Conservation (phyloP, 2,888 invertebrate species). For the Ophion obscuratus region DNA sequence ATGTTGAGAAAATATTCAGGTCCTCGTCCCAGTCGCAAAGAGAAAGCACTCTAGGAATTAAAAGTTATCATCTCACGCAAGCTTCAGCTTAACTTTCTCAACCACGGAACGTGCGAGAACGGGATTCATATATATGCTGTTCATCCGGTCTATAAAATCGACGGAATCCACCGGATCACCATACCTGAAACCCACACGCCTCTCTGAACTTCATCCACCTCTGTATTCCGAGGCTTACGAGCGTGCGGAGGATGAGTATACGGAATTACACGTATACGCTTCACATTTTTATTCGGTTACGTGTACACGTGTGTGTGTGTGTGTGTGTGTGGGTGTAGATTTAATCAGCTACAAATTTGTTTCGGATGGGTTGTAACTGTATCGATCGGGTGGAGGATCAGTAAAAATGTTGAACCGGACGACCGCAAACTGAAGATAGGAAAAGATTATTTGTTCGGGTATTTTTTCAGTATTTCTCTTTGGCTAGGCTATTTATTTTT, state of each 20-base stretch:
- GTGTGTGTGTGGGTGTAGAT: neutral
- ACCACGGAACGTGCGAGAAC: conserved; percentile 42
- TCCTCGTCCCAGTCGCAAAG: conserved; percentile 23
- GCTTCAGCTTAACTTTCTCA: conserved; percentile 34
- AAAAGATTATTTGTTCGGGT: neutral
- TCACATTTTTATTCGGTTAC: neutral
- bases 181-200: conserved; percentile 13
- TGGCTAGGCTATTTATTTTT: neutral
- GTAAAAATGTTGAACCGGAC: neutral
- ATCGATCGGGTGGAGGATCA: neutral
- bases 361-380: neutral
- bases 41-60: conserved; percentile 72
- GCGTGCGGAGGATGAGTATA: neutral
- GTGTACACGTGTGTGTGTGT: neutral
- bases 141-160: neutral
- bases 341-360: neutral
- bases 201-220: conserved; percentile 28
- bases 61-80: conserved; percentile 67
- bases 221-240: neutral
- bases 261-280: neutral
- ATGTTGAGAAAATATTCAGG: conserved; percentile 59
- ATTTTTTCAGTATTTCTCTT: neutral
- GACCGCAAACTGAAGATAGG: neutral
- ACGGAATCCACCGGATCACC: conserved; percentile 1
- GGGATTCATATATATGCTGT: conserved; percentile 16